phyloP scores from a whole-genome alignment of 2,797 vertebrate genomes.

The Momotus momota region DNA sequence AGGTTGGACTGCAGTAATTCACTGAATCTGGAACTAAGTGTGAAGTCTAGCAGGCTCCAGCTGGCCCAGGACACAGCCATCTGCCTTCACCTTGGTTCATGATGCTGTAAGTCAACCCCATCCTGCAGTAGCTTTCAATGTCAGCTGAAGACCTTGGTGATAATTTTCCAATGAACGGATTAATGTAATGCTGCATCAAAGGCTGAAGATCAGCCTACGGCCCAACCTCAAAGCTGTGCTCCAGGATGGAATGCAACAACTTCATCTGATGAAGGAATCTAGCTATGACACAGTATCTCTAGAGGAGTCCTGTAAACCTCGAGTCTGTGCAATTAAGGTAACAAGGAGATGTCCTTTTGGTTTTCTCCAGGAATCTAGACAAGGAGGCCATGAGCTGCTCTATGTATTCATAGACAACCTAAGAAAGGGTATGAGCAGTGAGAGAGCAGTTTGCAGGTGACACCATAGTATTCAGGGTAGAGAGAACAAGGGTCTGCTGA shows the following conservation, averaged over 20 bases:
- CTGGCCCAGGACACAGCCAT: neutral
- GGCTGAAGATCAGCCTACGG: neutral
- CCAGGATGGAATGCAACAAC: neutral
- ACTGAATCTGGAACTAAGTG: neutral
- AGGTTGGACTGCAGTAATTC: neutral
- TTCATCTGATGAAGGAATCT: neutral
- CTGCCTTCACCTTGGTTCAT: conserved; percentile 1
- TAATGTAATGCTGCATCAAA: neutral
- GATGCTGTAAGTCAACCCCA: neutral
- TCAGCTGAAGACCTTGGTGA: neutral
- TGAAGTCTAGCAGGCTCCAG: neutral
- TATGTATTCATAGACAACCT: neutral
- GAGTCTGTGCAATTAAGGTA: neutral
- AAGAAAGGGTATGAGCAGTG: neutral
- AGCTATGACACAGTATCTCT: neutral
- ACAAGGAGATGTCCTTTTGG: neutral
- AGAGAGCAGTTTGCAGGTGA: neutral
- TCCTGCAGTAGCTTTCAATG: neutral
- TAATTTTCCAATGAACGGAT: neutral
- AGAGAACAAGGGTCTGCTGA: neutral
- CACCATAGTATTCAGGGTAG: neutral
- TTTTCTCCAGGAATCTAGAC: neutral
- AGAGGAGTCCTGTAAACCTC: neutral
- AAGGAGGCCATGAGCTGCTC: neutral
- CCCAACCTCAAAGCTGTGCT: neutral